Evolutionary conservation across 2,888 invertebrate genomes (phyloP).

Genomic region (Leptopilina syphax): DNA sequence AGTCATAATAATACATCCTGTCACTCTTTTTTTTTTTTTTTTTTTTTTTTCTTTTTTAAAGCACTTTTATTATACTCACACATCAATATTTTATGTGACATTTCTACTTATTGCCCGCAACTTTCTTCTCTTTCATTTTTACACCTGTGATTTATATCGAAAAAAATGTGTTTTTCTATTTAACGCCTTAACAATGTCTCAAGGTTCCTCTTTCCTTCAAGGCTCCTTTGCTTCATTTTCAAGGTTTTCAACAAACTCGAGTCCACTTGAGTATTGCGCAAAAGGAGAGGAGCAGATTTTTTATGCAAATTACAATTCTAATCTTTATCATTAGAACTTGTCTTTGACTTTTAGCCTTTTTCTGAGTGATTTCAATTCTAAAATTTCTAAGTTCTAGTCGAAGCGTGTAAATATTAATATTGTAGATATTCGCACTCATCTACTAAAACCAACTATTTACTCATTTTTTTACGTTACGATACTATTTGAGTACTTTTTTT

Average conservation of each 20-base stretch:
- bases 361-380: too few relatives aligned
- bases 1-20: too few relatives aligned
- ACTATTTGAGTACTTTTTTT: too few relatives aligned
- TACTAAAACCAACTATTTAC: too few relatives aligned
- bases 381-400: too few relatives aligned
- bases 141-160: conserved; percentile 11
- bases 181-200: conserved; percentile 4
- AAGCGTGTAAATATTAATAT: too few relatives aligned
- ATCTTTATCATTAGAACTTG: too few relatives aligned
- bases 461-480: too few relatives aligned
- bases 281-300: too few relatives aligned
- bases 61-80: neutral
- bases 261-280: neutral
- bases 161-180: conserved; percentile 16
- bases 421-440: too few relatives aligned
- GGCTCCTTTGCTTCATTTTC: neutral
- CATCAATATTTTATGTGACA: conserved; percentile 27
- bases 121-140: neutral
- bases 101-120: neutral
- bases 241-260: neutral
- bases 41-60: neutral
- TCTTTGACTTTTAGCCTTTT: too few relatives aligned
- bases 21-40: neutral
- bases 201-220: neutral
- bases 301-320: too few relatives aligned